Conservation (phyloP, 2,888 invertebrate species). For the Kuschelorhynchus macadamiae region DNA sequence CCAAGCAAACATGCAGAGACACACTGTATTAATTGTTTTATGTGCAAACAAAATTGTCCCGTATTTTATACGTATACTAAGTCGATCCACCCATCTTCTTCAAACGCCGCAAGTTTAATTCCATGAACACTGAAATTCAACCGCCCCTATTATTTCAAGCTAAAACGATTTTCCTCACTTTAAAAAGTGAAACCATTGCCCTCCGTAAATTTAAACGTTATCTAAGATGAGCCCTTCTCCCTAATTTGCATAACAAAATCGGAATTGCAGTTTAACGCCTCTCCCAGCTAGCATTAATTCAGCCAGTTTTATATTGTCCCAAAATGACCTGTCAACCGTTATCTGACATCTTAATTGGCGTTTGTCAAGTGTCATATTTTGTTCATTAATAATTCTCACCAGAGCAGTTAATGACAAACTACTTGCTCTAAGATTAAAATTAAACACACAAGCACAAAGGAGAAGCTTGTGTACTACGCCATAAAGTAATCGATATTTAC, state of each 20-base stretch:
- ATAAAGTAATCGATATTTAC: slow-evolving; percentile 22
- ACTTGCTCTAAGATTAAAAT: slow-evolving; percentile 41
- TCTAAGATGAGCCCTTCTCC: slow-evolving; percentile 49
- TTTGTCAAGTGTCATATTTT: slow-evolving; percentile 54
- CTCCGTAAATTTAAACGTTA: slow-evolving; percentile 50
- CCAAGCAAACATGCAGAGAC: too few species aligned
- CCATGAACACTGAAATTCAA: slow-evolving; percentile 7
- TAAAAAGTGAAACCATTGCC: slow-evolving; percentile 47
- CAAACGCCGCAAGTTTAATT: slow-evolving; percentile 20
- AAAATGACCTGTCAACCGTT: slow-evolving; percentile 54
- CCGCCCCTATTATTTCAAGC: slow-evolving; percentile 18
- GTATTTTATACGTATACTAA: too few species aligned
- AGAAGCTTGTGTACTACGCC: slow-evolving; percentile 25
- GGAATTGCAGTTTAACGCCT: slow-evolving; percentile 51
- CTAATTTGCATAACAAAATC: slow-evolving; percentile 54
- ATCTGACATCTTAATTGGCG: slow-evolving; percentile 54
- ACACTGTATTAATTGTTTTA: too few species aligned
- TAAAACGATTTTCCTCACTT: slow-evolving; percentile 35
- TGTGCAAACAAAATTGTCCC: too few species aligned
- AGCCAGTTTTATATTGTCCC: slow-evolving; percentile 52
- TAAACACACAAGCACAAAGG: slow-evolving; percentile 29
- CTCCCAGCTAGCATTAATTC: slow-evolving; percentile 50
- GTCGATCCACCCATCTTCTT: too few species aligned
- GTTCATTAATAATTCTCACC: slow-evolving; percentile 50
- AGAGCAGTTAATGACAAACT: slow-evolving; percentile 47